Evolutionary conservation across 2,113 vertebrate genomes (phyloP).

Genomic region (Haemorhous mexicanus): DNA sequence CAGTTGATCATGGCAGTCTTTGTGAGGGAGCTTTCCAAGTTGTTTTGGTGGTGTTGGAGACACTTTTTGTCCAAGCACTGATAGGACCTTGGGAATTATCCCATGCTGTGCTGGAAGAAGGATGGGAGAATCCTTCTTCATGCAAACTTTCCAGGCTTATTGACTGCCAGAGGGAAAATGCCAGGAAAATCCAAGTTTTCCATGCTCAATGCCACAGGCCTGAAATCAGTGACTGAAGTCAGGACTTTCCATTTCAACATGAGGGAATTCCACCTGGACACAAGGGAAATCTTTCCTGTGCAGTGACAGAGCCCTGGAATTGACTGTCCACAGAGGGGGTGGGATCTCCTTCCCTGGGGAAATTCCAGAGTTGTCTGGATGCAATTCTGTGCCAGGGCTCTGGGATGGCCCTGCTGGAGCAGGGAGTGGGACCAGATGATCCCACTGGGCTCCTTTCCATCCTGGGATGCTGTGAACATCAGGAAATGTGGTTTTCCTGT

Average conservation of each 20-base stretch:
- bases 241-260: neutral
- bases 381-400: neutral
- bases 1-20: neutral
- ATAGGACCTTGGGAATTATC: neutral
- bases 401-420: neutral
- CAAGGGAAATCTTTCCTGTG: neutral
- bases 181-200: neutral
- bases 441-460: neutral
- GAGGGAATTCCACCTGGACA: neutral
- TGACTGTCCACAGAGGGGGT: rapidly evolving
- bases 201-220: rapidly evolving
- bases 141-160: neutral
- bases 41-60: neutral
- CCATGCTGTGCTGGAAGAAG: neutral
- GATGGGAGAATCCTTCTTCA: neutral
- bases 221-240: neutral
- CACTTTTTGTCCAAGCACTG: neutral
- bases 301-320: neutral
- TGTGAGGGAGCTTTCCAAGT: rapidly evolving
- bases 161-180: neutral
- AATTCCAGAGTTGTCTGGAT: neutral
- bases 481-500: neutral
- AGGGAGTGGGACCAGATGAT: neutral
- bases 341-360: neutral
- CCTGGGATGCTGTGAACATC: neutral